phyloP scores from a whole-genome alignment of 1,140 invertebrate species.

The Ceratina australensis region DNA sequence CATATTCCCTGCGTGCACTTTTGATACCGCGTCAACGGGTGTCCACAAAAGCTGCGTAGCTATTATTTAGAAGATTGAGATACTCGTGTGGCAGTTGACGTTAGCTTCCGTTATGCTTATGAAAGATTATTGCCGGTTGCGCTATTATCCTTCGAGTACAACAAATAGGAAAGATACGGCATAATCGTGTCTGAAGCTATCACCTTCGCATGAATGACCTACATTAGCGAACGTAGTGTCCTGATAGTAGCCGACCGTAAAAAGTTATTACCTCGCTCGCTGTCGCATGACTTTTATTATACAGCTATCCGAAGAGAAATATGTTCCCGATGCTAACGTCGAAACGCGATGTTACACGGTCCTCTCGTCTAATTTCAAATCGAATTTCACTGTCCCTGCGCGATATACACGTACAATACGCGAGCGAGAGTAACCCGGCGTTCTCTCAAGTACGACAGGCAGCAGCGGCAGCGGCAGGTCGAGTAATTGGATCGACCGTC shows the following conservation, averaged over 20 bases:
- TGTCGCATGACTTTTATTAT: neutral
- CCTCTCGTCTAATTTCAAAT: neutral
- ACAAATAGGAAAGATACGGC: no score
- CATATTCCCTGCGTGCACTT: neutral
- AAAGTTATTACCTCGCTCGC: neutral
- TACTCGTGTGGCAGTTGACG: no score
- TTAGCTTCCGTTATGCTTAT: no score
- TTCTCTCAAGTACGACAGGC: constrained; percentile 31
- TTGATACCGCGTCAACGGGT: neutral
- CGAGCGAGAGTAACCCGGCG: constrained; percentile 15
- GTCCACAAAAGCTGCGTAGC: neutral
- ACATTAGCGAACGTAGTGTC: neutral
- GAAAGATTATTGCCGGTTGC: no score
- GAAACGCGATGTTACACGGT: neutral
- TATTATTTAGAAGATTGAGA: neutral
- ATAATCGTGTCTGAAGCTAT: neutral
- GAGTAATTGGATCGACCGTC: constrained; percentile 48
- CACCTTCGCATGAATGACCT: neutral
- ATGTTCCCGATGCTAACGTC: no score
- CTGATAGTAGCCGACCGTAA: neutral
- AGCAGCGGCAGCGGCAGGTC: constrained; percentile 18
- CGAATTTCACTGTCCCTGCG: neutral
- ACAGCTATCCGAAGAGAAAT: no score
- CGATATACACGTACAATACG: neutral
- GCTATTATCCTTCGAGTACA: no score